phyloP scores from a whole-genome alignment of 2,113 vertebrate species.

The Gymnarchus niloticus region DNA sequence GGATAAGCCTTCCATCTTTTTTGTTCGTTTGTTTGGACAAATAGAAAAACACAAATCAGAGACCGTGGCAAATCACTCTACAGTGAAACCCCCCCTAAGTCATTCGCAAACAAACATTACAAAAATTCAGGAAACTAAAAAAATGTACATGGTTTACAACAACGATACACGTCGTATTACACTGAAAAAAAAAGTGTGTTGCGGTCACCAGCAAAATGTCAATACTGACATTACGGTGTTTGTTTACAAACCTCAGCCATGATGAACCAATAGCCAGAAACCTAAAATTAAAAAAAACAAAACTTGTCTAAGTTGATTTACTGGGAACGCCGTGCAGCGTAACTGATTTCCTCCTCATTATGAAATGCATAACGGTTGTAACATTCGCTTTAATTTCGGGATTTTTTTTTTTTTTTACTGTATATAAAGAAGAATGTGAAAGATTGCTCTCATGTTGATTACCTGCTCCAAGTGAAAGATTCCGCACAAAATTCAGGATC shows the following conservation, averaged over 20 bases:
- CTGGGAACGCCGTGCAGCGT: neutral
- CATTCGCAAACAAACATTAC: neutral
- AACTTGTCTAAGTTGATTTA: neutral
- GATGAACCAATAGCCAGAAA: neutral
- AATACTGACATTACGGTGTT: neutral
- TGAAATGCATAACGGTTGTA: neutral
- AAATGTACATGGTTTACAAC: neutral
- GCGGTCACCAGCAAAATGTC: neutral
- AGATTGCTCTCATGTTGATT: neutral
- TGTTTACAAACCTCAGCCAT: conserved; percentile 9
- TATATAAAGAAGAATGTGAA: neutral
- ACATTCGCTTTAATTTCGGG: neutral
- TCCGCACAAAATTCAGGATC: neutral
- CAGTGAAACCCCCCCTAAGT: neutral
- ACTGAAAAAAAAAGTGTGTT: neutral
- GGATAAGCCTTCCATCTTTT: neutral
- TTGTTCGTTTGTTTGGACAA: neutral
- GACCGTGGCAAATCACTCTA: neutral
- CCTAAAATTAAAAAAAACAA: neutral
- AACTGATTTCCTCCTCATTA: neutral
- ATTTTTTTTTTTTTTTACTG: neutral
- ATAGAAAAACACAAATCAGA: neutral
- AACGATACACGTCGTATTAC: neutral
- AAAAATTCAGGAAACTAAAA: neutral
- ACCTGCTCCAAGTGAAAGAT: neutral